These are phyloP conservation scores for Phenganax marumi DNA, from an alignment of 92 coral and sea anemone species.

Conservation along the genomic window DNA sequence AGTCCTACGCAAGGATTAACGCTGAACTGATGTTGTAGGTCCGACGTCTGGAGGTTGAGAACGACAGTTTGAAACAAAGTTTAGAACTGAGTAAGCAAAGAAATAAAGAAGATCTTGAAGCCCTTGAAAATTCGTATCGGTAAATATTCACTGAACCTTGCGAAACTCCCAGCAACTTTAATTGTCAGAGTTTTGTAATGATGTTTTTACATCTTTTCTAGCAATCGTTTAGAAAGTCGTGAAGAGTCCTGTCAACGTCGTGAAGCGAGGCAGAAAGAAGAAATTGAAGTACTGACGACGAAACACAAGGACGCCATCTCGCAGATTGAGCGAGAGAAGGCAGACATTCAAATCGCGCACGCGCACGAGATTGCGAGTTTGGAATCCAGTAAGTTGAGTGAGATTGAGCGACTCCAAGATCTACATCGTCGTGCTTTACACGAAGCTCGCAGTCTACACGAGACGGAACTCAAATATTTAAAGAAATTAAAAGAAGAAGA, in stretches of 20 bases:
- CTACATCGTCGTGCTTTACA: slow-evolving; percentile 81
- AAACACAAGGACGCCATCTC: slow-evolving; percentile 77
- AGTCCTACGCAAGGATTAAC: background rate
- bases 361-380: slow-evolving; percentile 61
- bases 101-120: slow-evolving; percentile 76
- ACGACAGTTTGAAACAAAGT: slow-evolving; percentile 67
- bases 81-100: slow-evolving; percentile 72
- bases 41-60: slow-evolving; percentile 83
- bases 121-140: slow-evolving; percentile 81
- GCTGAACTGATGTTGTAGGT: slow-evolving; percentile 46
- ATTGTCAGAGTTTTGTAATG: background rate
- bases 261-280: slow-evolving; percentile 84
- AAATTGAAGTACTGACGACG: slow-evolving; percentile 68
- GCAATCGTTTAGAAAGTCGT: slow-evolving; percentile 78
- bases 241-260: slow-evolving; percentile 95
- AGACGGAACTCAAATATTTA: slow-evolving; percentile 68
- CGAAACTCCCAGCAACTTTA: background rate
- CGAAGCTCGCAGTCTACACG: slow-evolving; percentile 74
- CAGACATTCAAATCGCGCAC: slow-evolving; percentile 67
- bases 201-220: slow-evolving; percentile 22
- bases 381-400: slow-evolving; percentile 68
- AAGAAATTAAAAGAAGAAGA: slow-evolving; percentile 74
- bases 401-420: slow-evolving; percentile 77
- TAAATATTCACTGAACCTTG: slow-evolving; percentile 37
- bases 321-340: slow-evolving; percentile 70